Conservation (phyloP, 2,888 invertebrate species). For the Apocheima hispidaria region DNA sequence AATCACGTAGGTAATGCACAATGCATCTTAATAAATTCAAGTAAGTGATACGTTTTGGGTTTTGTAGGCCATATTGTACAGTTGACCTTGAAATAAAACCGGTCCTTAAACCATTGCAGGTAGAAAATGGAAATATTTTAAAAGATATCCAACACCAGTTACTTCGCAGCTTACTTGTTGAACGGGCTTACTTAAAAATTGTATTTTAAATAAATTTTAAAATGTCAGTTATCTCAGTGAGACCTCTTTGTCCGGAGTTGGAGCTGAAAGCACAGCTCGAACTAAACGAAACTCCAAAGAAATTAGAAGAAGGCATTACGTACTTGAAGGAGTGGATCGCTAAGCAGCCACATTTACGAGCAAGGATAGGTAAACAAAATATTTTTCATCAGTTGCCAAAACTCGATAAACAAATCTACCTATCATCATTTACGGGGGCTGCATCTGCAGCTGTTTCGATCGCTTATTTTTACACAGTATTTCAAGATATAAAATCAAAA, state of each 20-base stretch:
- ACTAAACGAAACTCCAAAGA: slow-evolving; percentile 46
- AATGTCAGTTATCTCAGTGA: slow-evolving; percentile 50
- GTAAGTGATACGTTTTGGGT: background rate
- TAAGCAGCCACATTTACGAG: slow-evolving; percentile 64
- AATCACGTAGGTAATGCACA: too few species aligned
- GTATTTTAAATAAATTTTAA: background rate
- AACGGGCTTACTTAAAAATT: background rate
- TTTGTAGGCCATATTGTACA: background rate
- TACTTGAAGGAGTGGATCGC: slow-evolving; percentile 82
- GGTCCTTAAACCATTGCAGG: background rate
- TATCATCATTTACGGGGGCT: too few species aligned
- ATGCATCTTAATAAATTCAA: background rate
- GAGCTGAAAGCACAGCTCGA: slow-evolving; percentile 72
- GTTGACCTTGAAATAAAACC: slow-evolving; percentile 1
- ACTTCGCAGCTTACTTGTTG: background rate
- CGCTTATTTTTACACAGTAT: too few species aligned
- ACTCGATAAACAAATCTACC: too few species aligned
- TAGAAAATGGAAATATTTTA: background rate
- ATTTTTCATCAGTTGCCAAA: background rate
- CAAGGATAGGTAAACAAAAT: slow-evolving; percentile 34
- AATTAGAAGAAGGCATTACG: slow-evolving; percentile 74
- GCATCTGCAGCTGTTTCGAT: too few species aligned
- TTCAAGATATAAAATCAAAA: too few species aligned
- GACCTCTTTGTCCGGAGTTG: slow-evolving; percentile 56
- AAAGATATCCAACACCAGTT: background rate